Percentiles rank a stretch among this genome's conserved stretches.
phyloP scores from a whole-genome alignment of 23 tunicate species.

The Oikopleura dioica region DNA sequence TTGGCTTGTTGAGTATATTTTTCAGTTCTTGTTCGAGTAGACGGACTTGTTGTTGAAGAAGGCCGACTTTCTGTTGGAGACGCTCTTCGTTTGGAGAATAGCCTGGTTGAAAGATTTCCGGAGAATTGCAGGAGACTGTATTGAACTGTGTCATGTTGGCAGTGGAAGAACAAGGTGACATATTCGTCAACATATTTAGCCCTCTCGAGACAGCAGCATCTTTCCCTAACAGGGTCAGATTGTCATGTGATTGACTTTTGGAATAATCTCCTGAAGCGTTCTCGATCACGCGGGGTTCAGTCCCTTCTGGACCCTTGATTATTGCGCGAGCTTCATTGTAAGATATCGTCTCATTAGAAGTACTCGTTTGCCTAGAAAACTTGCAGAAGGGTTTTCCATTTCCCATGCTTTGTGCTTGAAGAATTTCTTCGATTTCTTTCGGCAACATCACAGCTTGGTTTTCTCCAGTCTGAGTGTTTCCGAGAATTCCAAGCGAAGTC shows the following conservation, averaged over 20 bases:
- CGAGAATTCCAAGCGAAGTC: constrained; percentile 1
- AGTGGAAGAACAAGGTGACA: neutral
- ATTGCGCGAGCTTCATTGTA: neutral
- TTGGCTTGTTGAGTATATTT: neutral
- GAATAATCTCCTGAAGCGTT: neutral
- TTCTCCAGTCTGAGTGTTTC: neutral
- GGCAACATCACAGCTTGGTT: neutral
- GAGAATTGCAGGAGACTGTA: neutral
- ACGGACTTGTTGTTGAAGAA: neutral
- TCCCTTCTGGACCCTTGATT: neutral
- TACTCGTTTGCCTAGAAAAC: neutral
- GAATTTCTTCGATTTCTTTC: neutral
- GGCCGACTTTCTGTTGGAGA: neutral
- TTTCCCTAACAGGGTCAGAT: neutral
- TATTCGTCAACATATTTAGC: neutral
- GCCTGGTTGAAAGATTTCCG: neutral
- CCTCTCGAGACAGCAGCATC: no score
- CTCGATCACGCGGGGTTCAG: neutral
- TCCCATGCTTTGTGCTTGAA: neutral
- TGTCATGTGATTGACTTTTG: neutral
- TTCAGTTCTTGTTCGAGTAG: neutral
- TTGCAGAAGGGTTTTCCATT: neutral
- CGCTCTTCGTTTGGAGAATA: neutral
- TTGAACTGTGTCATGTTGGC: no score
- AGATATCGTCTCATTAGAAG: neutral